Base-by-base conservation (phyloP, 2,797 vertebrate species). In the Leontopithecus rosalia region DNA sequence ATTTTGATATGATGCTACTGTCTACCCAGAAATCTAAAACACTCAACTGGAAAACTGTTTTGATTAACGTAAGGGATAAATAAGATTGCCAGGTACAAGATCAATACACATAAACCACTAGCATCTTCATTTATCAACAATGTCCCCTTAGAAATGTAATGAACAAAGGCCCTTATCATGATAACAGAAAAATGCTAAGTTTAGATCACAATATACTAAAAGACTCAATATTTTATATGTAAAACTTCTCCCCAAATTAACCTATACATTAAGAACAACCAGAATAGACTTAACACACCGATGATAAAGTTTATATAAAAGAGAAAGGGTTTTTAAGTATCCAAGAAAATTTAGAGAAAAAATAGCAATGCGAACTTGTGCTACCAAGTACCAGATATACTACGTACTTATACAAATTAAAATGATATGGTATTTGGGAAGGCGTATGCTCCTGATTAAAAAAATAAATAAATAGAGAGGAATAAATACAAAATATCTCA, bases 101-200 rank as follows among this genome's bases (percentile, higher is more conserved):
- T 90, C 58, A 83, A 64, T 15, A 48, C 15, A 55, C 20, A 57
- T 73, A 87, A 87, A 81, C 22, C 57, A 84, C 82, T 52, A 36
- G 30, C 1, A 39, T 90, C 30, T 90, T 91, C 90, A 90, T 85
- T 88, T 90, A 52, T 67, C 91, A 96, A 46, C 28, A 94, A 67
- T 77, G 26, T 80, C 48, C 30, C 76, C 39, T 72, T 64, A 75
- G n/a, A 94, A 96, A 92, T 43, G 41, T 43, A 95, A 91, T 85
- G 67, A 80, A 76, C 48, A 83, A 46, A 86, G 10, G 11, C 55
- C 72, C 3, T 91, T 64, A 84, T 50, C 46, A 80, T 80, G 46
- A 75, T 20, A 88, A 95, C 4, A 80, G 52, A 30, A 95, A 95
- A 97, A 82, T 52, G 13, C 82, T 96, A 90, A 92, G 61, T 92